phyloP scores from a whole-genome alignment of 2,797 vertebrate genomes.

The Streptopelia turtur region DNA sequence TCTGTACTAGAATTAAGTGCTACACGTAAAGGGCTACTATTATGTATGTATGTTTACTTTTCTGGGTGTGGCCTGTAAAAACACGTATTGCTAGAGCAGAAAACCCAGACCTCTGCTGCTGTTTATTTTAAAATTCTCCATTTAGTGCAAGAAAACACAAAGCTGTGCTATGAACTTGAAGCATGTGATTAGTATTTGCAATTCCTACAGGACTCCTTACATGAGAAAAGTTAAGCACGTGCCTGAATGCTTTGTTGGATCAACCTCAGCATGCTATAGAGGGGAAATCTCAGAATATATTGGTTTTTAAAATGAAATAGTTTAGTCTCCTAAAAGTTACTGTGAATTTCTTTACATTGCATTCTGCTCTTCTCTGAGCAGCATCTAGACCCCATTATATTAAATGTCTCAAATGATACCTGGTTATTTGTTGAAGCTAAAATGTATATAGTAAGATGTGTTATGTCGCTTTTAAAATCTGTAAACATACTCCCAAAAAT shows the following conservation, averaged over 20 bases:
- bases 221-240: neutral
- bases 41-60: neutral
- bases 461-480: neutral
- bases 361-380: neutral
- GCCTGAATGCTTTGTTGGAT: neutral
- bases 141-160: neutral
- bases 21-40: rapidly evolving
- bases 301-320: neutral
- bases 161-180: neutral
- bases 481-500: neutral
- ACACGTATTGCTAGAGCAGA: neutral
- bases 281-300: neutral
- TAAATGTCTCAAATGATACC: neutral
- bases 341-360: neutral
- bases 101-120: neutral
- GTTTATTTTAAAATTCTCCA: neutral
- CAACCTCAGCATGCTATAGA: neutral
- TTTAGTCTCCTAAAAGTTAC: neutral
- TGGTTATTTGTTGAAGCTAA: neutral
- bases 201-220: neutral
- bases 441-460: neutral
- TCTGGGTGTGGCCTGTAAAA: neutral
- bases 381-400: neutral
- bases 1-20: neutral
- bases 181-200: neutral